These are phyloP conservation scores for Thaumatotibia leucotreta DNA, from an alignment of 1,140 invertebrate species.

Conservation along the genomic window DNA sequence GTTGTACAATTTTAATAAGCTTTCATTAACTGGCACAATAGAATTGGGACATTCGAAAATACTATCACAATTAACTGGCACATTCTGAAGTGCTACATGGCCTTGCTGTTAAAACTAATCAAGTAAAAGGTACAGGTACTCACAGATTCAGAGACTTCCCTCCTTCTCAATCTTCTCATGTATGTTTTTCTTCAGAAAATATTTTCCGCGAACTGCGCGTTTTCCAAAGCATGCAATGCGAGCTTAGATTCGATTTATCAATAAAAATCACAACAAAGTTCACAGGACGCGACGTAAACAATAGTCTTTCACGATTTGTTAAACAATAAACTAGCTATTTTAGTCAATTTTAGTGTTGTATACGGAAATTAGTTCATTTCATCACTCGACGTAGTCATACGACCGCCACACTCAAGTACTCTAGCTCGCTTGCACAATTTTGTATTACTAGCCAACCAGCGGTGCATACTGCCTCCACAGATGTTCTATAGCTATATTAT, in stretches of 20 bases:
- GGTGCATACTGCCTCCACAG: constrained; percentile 2
- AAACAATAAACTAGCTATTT: background rate
- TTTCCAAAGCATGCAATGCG: background rate
- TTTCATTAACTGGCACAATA: constrained; percentile 7
- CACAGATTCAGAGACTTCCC: background rate
- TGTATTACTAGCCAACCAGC: constrained; percentile 2
- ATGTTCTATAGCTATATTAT: constrained; percentile 1
- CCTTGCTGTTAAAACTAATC: background rate
- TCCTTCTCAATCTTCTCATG: background rate
- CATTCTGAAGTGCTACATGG: background rate
- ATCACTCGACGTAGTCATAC: constrained; percentile 6
- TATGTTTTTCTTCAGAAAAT: constrained; percentile 5
- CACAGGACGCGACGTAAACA: background rate
- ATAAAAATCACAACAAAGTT: constrained; percentile 5
- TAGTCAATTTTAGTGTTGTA: background rate
- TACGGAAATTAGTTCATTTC: constrained; percentile 13
- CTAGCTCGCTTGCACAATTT: constrained; percentile 11
- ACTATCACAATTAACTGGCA: background rate
- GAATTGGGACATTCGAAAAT: constrained; percentile 6
- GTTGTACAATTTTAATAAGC: background rate
- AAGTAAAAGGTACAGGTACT: constrained; percentile 1
- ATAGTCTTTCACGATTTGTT: background rate
- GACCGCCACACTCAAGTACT: constrained; percentile 5
- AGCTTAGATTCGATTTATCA: background rate
- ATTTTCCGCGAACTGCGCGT: constrained; percentile 2